phyloP scores from a whole-genome alignment of 2,113 vertebrate genomes.

The Pituophis catenifer region DNA sequence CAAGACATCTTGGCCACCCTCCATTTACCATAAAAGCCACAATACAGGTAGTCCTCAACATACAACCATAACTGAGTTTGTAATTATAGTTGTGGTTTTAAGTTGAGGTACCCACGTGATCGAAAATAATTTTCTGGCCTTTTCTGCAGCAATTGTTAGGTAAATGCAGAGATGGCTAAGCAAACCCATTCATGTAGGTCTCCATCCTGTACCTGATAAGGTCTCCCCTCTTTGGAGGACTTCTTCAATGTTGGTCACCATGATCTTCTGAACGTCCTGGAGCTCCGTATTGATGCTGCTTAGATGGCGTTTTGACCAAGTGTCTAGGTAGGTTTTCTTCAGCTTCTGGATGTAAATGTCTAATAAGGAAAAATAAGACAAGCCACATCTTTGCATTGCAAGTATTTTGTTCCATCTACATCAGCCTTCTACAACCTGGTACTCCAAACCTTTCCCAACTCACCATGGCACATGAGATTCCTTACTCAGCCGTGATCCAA shows the following conservation, averaged over 20 bases:
- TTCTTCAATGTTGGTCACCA: slow-evolving; percentile 51
- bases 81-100: too few relatives aligned
- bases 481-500: neutral
- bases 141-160: too few relatives aligned
- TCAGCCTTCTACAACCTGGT: neutral
- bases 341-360: slow-evolving; percentile 49
- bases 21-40: too few relatives aligned
- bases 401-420: too few relatives aligned
- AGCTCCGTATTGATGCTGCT: slow-evolving; percentile 38
- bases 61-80: too few relatives aligned
- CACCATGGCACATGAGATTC: neutral
- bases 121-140: too few relatives aligned
- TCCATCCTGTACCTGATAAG: slow-evolving; percentile 21
- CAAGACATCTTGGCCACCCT: too few relatives aligned
- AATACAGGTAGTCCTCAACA: too few relatives aligned
- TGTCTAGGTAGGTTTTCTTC: slow-evolving; percentile 44
- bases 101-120: too few relatives aligned
- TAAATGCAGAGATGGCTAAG: too few relatives aligned
- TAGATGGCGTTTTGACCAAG: slow-evolving; percentile 34
- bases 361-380: neutral
- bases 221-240: slow-evolving; percentile 44
- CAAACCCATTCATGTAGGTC: neutral
- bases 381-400: neutral
- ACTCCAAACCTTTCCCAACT: neutral
- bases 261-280: slow-evolving; percentile 42